Conservation (phyloP, 2,888 invertebrate genomes). For the Ametastegia equiseti region DNA sequence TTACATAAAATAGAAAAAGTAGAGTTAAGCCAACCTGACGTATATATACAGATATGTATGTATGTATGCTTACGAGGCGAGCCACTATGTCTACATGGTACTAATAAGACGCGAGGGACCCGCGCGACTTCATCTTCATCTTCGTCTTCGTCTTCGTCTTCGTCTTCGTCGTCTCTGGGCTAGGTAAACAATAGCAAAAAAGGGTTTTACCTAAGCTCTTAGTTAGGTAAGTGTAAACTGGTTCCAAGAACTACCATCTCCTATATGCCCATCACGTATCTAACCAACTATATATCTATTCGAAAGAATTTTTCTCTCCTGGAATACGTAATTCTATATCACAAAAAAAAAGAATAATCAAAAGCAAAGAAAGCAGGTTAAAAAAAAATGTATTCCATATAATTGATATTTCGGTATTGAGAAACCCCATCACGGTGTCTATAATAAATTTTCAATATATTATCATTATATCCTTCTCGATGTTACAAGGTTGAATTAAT, state of each 20-base stretch:
- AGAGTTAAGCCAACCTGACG: background rate
- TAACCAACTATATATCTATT: no score
- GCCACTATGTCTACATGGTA: constrained; percentile 22
- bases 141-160: no score
- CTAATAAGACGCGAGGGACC: constrained; percentile 11
- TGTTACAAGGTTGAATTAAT: constrained; percentile 9
- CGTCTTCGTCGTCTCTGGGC: constrained; percentile 2
- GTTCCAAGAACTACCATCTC: background rate
- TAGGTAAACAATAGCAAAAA: constrained; percentile 14
- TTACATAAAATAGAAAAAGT: background rate
- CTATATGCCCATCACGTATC: background rate
- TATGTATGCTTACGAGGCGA: background rate
- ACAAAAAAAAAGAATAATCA: background rate
- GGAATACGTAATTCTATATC: no score
- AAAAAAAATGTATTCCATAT: no score
- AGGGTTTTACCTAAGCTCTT: background rate
- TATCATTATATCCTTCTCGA: no score
- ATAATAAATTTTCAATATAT: background rate
- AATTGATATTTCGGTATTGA: no score
- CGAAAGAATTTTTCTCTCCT: no score
- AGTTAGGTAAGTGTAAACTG: background rate
- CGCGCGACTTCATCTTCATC: no score
- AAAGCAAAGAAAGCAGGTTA: background rate
- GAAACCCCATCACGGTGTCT: background rate
- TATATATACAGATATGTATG: background rate